These are phyloP conservation scores for Lytechinus pictus DNA, from an alignment of 35 echinoderm and acorn worm species.

Conservation along the genomic window DNA sequence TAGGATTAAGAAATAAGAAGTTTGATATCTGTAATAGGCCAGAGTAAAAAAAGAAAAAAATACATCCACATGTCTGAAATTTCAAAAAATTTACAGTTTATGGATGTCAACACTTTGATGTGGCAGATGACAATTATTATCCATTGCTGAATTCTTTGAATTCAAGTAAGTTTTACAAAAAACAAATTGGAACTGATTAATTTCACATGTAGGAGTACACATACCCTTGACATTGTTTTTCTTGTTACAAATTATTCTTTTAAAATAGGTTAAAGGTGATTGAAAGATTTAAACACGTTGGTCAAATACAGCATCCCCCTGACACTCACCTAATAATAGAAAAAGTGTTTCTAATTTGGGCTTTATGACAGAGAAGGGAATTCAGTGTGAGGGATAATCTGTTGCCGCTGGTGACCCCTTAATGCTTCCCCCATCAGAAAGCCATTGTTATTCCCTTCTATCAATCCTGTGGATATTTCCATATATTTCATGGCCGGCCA, in stretches of 20 bases:
- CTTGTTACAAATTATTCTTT: background rate
- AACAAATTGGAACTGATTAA: background rate
- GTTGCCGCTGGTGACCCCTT: background rate
- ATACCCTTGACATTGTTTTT: background rate
- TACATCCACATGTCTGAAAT: no score
- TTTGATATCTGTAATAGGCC: no score
- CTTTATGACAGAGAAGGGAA: constrained; percentile 24
- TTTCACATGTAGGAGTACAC: background rate
- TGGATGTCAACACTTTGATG: background rate
- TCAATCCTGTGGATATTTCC: no score
- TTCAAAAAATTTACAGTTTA: no score
- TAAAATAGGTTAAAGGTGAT: background rate
- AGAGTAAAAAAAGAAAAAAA: no score
- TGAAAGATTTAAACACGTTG: background rate
- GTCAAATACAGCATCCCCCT: background rate
- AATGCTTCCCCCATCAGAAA: constrained; percentile 2
- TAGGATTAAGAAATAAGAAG: no score
- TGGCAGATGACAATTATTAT: background rate
- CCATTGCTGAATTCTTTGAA: background rate
- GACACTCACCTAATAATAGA: background rate
- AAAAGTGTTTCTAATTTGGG: constrained; percentile 42
- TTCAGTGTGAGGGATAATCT: background rate
- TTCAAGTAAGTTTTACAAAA: background rate
- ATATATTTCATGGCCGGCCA: constrained; percentile 24
- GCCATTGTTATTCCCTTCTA: background rate